phyloP scores from a whole-genome alignment of 2,797 vertebrate genomes.

The Nyctibius grandis region DNA sequence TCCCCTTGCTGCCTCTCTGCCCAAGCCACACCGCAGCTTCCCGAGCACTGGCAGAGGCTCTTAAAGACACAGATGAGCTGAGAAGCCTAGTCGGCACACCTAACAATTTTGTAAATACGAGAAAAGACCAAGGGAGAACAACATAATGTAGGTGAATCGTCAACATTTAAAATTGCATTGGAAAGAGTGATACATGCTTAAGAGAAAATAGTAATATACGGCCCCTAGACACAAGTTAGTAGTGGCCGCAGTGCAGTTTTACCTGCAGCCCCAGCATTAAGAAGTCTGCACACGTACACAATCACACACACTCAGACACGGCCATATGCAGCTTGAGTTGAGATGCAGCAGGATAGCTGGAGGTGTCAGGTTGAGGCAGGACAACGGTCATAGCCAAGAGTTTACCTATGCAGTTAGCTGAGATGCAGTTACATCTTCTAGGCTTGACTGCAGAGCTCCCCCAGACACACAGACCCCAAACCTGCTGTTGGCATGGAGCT shows the following conservation, averaged over 20 bases:
- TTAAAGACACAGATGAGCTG: background rate
- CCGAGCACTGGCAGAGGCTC: background rate
- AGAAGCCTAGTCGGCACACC: background rate
- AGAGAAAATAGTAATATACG: fast-evolving
- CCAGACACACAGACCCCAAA: background rate
- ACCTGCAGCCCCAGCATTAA: background rate
- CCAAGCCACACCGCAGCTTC: background rate
- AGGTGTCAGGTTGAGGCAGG: background rate
- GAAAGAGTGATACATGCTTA: background rate
- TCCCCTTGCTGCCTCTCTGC: background rate
- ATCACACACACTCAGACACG: background rate
- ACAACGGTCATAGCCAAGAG: background rate
- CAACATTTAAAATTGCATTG: background rate
- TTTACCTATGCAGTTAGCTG: background rate
- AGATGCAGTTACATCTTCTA: background rate
- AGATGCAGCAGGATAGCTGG: background rate
- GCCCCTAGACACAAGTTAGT: background rate
- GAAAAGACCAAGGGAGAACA: background rate
- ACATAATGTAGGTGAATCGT: background rate
- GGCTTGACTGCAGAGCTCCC: background rate
- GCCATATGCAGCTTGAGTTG: background rate
- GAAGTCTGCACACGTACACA: background rate
- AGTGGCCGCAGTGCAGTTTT: background rate
- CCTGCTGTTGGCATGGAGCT: background rate
- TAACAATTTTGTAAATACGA: background rate